Evolutionary conservation across 2,888 invertebrate genomes (phyloP).

Genomic region (Euspilapteryx auroguttella): DNA sequence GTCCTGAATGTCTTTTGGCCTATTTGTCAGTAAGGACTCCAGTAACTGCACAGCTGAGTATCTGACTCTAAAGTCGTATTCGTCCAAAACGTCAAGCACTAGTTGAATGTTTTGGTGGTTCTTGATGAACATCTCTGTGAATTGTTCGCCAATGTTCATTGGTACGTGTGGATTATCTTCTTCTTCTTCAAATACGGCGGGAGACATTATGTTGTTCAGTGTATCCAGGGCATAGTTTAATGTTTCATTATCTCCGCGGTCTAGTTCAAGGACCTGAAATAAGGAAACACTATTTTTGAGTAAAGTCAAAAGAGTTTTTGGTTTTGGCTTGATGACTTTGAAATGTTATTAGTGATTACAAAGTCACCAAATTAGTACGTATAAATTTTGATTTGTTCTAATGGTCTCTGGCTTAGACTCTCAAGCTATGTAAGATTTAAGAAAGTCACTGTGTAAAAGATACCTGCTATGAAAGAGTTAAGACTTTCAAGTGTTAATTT

Average conservation of each 20-base stretch:
- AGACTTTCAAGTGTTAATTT: no score
- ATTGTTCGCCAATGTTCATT: slow-evolving; percentile 85
- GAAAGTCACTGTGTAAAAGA: no score
- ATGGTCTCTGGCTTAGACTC: no score
- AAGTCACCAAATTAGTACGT: background rate
- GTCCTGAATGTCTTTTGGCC: slow-evolving; percentile 85
- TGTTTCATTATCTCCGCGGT: slow-evolving; percentile 89
- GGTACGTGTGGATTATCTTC: slow-evolving; percentile 66
- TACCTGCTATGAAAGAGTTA: no score
- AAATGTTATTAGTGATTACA: no score
- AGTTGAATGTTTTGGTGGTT: slow-evolving; percentile 81
- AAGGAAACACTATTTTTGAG: background rate
- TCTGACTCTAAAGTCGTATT: slow-evolving; percentile 92
- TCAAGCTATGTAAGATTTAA: no score
- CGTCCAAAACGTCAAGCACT: slow-evolving; percentile 84
- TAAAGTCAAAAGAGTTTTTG: no score
- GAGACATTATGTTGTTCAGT: slow-evolving; percentile 85
- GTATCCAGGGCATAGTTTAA: slow-evolving; percentile 91
- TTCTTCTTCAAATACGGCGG: slow-evolving; percentile 81
- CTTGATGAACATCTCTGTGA: slow-evolving; percentile 97
- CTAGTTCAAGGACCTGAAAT: slow-evolving; percentile 80
- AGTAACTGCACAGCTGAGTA: slow-evolving; percentile 88
- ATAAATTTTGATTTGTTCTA: no score
- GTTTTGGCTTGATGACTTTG: no score
- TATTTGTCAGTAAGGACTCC: slow-evolving; percentile 83